Percentiles rank a stretch among this genome's conserved stretches.
Conservation (phyloP, 2,888 invertebrate species). For the Belgica antarctica region DNA sequence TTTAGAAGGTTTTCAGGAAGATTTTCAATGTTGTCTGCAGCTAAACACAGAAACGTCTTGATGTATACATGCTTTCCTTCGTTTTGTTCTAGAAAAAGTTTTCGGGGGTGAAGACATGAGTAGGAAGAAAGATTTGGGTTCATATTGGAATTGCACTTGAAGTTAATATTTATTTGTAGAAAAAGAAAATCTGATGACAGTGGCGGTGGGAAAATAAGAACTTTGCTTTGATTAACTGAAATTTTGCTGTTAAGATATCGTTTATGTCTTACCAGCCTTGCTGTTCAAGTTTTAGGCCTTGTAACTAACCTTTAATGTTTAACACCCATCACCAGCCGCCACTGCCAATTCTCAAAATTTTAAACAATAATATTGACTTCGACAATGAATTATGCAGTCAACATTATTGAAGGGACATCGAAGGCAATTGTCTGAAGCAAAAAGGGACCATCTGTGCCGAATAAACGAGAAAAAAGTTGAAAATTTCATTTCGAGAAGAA, state of each 20-base stretch:
- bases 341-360: not conserved
- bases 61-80: not conserved
- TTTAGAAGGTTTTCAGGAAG: not conserved
- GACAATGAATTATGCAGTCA: constrained; percentile 3
- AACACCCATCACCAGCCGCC: too few relatives aligned
- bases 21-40: constrained; percentile 33
- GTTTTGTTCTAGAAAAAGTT: not conserved
- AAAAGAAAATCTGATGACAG: too few relatives aligned
- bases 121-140: not conserved
- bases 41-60: constrained; percentile 35
- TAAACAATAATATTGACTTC: constrained; percentile 24
- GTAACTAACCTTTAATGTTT: too few relatives aligned
- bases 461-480: constrained; percentile 1
- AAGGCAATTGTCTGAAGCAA: constrained; percentile 15
- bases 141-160: not conserved
- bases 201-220: too few relatives aligned
- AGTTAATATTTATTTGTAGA: constrained; percentile 17
- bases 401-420: constrained; percentile 7
- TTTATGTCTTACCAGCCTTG: too few relatives aligned
- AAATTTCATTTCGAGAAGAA: not conserved
- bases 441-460: constrained; percentile 11
- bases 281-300: too few relatives aligned
- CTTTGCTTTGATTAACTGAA: too few relatives aligned
- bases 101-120: not conserved
- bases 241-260: too few relatives aligned